Evolutionary conservation across 2,797 vertebrate species (phyloP).

Genomic region (Parauchenoglanis punctatus): DNA sequence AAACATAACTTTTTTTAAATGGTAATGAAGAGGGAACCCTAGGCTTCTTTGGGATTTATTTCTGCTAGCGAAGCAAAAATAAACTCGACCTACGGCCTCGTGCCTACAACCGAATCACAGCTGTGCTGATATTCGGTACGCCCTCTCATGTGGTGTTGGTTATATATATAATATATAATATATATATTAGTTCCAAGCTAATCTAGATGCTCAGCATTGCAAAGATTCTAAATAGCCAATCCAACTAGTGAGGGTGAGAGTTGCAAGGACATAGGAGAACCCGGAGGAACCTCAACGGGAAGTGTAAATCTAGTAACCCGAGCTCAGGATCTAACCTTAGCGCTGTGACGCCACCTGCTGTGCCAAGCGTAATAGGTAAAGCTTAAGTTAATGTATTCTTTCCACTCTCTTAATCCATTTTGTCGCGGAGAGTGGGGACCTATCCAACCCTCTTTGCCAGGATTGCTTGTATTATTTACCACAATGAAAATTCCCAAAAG

Average conservation of each 20-base stretch:
- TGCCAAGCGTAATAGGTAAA: too few species aligned
- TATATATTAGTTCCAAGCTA: neutral
- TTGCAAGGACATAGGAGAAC: neutral
- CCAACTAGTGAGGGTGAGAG: neutral
- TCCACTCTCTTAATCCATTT: neutral
- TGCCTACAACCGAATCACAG: too few species aligned
- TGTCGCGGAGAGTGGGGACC: neutral
- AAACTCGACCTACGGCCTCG: too few species aligned
- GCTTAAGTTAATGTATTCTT: neutral
- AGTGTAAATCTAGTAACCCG: too few species aligned
- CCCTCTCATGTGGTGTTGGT: too few species aligned
- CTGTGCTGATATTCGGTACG: too few species aligned
- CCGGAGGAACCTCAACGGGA: neutral
- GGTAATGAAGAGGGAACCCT: too few species aligned
- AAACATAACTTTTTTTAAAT: too few species aligned
- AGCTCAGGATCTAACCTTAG: too few species aligned
- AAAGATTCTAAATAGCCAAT: neutral
- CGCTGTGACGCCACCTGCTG: too few species aligned
- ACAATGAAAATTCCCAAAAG: neutral
- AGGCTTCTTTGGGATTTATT: too few species aligned
- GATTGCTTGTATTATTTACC: neutral
- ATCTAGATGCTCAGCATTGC: neutral
- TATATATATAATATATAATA: neutral
- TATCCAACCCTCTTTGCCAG: neutral
- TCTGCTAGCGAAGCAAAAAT: too few species aligned